Evolutionary conservation across 1,140 invertebrate genomes (phyloP).

Genomic region (Bactericera cockerelli): DNA sequence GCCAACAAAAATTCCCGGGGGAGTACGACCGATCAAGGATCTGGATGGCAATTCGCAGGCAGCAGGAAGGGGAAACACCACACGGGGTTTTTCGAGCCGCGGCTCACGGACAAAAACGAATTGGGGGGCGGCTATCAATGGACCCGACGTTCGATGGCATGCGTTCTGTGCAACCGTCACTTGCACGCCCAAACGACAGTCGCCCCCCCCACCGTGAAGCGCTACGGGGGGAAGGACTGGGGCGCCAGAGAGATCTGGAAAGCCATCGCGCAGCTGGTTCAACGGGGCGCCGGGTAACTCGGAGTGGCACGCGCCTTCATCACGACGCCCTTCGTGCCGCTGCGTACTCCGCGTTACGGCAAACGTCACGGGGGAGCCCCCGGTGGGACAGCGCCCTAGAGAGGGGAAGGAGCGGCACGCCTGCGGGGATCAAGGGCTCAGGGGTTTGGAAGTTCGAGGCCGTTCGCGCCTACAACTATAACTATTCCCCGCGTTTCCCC

Average conservation of each 20-base stretch:
- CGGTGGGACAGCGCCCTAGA: no score
- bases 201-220: neutral
- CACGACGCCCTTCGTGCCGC: neutral
- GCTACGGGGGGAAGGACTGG: neutral
- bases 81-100: neutral
- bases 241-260: neutral
- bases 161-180: neutral
- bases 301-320: neutral
- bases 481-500: no score
- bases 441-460: no score
- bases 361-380: no score
- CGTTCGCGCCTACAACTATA: no score
- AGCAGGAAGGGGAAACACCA: neutral
- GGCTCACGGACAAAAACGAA: neutral
- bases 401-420: no score
- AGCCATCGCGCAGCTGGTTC: neutral
- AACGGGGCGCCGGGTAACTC: neutral
- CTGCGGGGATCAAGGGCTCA: no score
- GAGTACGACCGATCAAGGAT: neutral
- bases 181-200: neutral
- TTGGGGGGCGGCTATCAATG: neutral
- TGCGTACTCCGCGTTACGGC: neutral
- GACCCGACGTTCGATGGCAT: neutral
- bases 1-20: neutral
- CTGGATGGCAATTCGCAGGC: neutral